These are phyloP conservation scores for Anastatus disparis DNA, from an alignment of 1,140 invertebrate genomes.

Conservation along the genomic window DNA sequence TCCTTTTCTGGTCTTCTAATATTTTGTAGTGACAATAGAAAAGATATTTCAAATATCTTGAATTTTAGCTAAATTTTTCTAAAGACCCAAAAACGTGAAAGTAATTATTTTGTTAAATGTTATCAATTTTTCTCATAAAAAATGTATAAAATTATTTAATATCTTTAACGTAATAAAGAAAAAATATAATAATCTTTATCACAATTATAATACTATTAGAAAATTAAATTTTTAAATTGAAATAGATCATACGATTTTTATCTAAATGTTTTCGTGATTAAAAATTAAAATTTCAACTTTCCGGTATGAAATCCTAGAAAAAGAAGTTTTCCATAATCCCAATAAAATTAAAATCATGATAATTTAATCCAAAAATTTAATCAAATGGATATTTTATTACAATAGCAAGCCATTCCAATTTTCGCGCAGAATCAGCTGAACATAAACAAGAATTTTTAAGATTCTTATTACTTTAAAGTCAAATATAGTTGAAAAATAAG, in stretches of 20 bases:
- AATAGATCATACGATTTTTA: too few species aligned
- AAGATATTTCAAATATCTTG: not conserved
- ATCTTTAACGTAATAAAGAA: too few species aligned
- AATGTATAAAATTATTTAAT: too few species aligned
- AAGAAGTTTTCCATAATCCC: not conserved
- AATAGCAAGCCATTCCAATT: not conserved
- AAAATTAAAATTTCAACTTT: not conserved
- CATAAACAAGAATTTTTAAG: constrained; percentile 3
- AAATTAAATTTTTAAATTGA: too few species aligned
- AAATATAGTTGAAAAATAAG: not conserved
- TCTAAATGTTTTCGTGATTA: not conserved
- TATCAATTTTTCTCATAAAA: too few species aligned
- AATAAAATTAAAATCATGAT: not conserved
- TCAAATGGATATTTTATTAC: not conserved
- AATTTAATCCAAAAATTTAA: not conserved
- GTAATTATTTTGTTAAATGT: too few species aligned
- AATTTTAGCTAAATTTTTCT: not conserved
- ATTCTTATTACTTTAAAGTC: not conserved
- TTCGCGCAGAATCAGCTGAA: not conserved
- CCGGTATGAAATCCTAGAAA: not conserved
- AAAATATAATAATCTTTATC: too few species aligned
- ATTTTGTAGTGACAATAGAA: too few species aligned
- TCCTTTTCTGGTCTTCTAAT: not conserved
- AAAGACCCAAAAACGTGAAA: too few species aligned
- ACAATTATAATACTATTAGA: too few species aligned